phyloP scores from a whole-genome alignment of 2,797 vertebrate species.

The Rhyacichthys aspro region DNA sequence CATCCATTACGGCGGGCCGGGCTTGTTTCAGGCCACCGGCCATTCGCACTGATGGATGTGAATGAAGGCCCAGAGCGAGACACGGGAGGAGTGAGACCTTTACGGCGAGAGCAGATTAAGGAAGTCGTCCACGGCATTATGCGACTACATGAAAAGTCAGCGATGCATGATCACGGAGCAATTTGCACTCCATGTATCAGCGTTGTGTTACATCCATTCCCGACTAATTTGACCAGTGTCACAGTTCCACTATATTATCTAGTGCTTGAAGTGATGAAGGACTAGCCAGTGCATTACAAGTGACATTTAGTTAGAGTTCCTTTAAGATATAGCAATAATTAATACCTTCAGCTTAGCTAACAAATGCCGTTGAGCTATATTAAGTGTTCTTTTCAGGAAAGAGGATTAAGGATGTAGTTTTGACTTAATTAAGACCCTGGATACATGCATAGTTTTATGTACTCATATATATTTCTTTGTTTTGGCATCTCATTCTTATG shows the following conservation, averaged over 20 bases:
- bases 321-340: not conserved
- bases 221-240: slow-evolving; percentile 45
- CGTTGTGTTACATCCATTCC: slow-evolving; percentile 43
- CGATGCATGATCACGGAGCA: slow-evolving; percentile 51
- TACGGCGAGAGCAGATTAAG: slow-evolving; percentile 58
- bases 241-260: slow-evolving; percentile 23
- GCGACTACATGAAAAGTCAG: slow-evolving; percentile 50
- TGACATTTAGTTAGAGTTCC: not conserved
- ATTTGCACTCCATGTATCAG: slow-evolving; percentile 47
- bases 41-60: slow-evolving; percentile 65
- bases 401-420: not conserved
- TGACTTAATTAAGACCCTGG: not conserved
- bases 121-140: slow-evolving; percentile 59
- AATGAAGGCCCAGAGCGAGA: slow-evolving; percentile 49
- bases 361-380: not conserved
- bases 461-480: no score
- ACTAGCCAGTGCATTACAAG: slow-evolving; percentile 10
- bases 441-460: not conserved
- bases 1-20: slow-evolving; percentile 63
- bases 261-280: slow-evolving; percentile 7
- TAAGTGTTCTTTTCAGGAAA: not conserved
- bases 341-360: not conserved
- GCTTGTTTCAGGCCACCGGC: slow-evolving; percentile 68
- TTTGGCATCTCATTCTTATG: no score
- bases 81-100: slow-evolving; percentile 42